A percentile compares a stretch with the other conserved stretches of the same genome.
Evolutionary conservation across 2,888 invertebrate genomes (phyloP).

Genomic region (Dasysyrphus albostriatus): DNA sequence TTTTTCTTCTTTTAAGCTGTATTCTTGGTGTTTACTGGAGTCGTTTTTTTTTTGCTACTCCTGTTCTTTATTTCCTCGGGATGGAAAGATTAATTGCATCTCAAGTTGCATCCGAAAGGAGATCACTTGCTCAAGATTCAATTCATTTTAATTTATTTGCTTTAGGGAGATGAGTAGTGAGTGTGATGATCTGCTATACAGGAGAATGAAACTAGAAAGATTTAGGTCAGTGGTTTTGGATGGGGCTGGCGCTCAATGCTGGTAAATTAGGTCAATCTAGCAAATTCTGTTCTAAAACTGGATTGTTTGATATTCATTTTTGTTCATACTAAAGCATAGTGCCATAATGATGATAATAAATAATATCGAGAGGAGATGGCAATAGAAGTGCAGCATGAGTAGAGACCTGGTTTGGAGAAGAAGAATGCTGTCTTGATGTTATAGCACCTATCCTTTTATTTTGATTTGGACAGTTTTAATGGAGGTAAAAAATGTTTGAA

Average conservation of each 20-base stretch:
- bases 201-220: slow-evolving; percentile 48
- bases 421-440: slow-evolving; percentile 62
- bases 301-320: slow-evolving; percentile 45
- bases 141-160: slow-evolving; percentile 72
- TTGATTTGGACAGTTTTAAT: slow-evolving; percentile 11
- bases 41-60: slow-evolving; percentile 33
- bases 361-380: slow-evolving; percentile 29
- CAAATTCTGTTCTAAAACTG: slow-evolving; percentile 50
- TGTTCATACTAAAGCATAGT: slow-evolving; percentile 18
- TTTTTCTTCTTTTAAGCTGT: slow-evolving; percentile 44
- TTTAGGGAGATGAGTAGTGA: slow-evolving; percentile 58
- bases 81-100: slow-evolving; percentile 69
- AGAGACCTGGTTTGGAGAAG: slow-evolving; percentile 52
- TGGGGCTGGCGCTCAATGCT: slow-evolving; percentile 38
- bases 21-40: slow-evolving; percentile 27
- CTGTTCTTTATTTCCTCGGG: slow-evolving; percentile 59
- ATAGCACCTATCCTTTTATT: slow-evolving; percentile 41
- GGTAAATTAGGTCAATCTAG: slow-evolving; percentile 59
- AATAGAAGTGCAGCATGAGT: slow-evolving; percentile 23
- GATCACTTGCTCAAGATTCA: slow-evolving; percentile 73
- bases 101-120: slow-evolving; percentile 63
- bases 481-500: neutral
- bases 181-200: slow-evolving; percentile 61
- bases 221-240: slow-evolving; percentile 61
- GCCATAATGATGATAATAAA: slow-evolving; percentile 19